Evolutionary conservation across 2,113 vertebrate species (phyloP), one percentile per base, ranked within the genome.

Genomic region (Corythaeola cristata): DNA sequence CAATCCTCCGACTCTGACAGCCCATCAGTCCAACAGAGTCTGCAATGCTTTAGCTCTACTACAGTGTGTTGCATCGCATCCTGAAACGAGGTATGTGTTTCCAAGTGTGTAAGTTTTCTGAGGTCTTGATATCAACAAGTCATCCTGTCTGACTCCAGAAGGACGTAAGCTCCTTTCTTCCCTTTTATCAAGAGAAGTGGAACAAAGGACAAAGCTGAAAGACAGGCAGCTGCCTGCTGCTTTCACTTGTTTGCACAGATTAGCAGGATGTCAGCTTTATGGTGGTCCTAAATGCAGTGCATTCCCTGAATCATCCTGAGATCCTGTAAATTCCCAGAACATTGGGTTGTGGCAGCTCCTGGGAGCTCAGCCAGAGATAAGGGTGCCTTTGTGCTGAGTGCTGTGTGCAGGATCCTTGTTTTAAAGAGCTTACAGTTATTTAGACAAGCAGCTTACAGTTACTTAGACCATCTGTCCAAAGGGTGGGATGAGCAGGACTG

Each of bases 11-110:
- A 99, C 99, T 11, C 98, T 99, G 96, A 99, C 99, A 66, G 99
- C 99, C 87, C 99, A 99, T 97, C 99, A 99, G 62, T 99, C 99
- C 71, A 99, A 99, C 97, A 98, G 99, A 98, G 99, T 99, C 88
- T 99, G 99, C 97, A 99, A 99, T 66, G 99, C 99, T 73, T 97
- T 99, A 92, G 99, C 99, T 47, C 98, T 99, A 17, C 95, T 99
- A 23, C 99, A 99, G 33, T 99, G 99, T 98, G 99, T 99, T 39
- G 99, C 99, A 50, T 99, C 99, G 3, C 99, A 99, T 79, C 99
- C 99, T 35, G 99, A 99, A 97, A 99, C 99, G 2, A 98, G 99
- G 99, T 99, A 96, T 96, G n/a, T 23, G 6, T 50, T 87, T 88
- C 56, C 39, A 67, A 64, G 41, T 16, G 11, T 2, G 0, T 18